phyloP scores from a whole-genome alignment of 2,113 vertebrate genomes.

The Sarotherodon lohbergeri region DNA sequence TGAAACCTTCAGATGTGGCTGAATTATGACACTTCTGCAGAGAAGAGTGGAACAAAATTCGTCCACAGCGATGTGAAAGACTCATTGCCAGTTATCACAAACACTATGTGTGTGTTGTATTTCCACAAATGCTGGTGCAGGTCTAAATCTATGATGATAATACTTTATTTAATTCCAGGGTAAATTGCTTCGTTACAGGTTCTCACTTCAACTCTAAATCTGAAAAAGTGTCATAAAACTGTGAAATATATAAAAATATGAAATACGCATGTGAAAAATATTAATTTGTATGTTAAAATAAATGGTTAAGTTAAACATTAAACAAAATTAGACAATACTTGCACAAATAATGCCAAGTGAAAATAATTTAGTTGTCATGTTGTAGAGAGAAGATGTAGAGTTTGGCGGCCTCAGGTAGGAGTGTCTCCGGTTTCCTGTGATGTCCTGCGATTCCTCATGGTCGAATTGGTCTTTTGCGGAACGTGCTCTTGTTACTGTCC shows the following conservation, averaged over 20 bases:
- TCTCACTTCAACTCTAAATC: not conserved
- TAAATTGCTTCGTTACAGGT: accelerated
- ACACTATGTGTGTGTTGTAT: not conserved
- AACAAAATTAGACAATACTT: too few species aligned
- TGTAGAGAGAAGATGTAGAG: not conserved
- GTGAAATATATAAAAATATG: not conserved
- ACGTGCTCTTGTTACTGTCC: not conserved
- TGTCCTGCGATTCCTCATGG: not conserved
- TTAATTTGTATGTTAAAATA: not conserved
- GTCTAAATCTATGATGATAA: not conserved
- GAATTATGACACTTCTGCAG: not conserved
- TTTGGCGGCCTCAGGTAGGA: not conserved
- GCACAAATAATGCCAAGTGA: not conserved
- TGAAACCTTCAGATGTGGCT: not conserved
- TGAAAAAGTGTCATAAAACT: not conserved
- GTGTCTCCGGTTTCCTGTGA: not conserved
- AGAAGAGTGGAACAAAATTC: not conserved
- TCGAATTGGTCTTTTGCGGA: not conserved
- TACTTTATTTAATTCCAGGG: not conserved
- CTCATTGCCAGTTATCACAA: not conserved
- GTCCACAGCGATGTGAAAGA: accelerated
- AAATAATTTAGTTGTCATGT: not conserved
- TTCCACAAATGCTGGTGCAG: not conserved
- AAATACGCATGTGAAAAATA: not conserved
- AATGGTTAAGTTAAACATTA: not conserved